These are phyloP conservation scores for Glossophaga mutica DNA, from an alignment of 2,797 vertebrate species.

Conservation along the genomic window DNA sequence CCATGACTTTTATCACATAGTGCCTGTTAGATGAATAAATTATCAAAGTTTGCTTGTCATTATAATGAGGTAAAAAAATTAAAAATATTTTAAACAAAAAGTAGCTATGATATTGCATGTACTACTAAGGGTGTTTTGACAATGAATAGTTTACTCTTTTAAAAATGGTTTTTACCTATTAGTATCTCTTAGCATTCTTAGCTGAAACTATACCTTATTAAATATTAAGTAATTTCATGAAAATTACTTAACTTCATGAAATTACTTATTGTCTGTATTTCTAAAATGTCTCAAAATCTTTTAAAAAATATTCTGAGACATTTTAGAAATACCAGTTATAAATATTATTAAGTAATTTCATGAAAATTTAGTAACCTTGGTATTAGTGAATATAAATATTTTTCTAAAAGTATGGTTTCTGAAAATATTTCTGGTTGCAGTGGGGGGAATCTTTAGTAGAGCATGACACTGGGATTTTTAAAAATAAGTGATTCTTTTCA, in stretches of 20 bases:
- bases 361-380: background rate
- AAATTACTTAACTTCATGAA: background rate
- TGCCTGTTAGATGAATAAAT: background rate
- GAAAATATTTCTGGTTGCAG: background rate
- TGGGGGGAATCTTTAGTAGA: background rate
- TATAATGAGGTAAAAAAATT: background rate
- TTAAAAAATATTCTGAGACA: too few species aligned
- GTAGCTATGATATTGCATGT: background rate
- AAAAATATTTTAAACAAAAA: background rate
- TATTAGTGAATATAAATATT: background rate
- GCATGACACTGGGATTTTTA: background rate
- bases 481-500: background rate
- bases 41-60: background rate
- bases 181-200: background rate
- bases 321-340: background rate
- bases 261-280: too few species aligned
- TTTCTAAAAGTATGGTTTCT: constrained; percentile 18
- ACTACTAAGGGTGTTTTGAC: background rate
- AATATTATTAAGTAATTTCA: background rate
- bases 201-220: background rate
- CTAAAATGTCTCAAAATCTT: too few species aligned
- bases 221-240: background rate
- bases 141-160: background rate
- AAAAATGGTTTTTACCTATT: background rate
- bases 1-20: background rate